Conservation (phyloP, 2,888 invertebrate genomes). For the Alloplasta piceator region DNA sequence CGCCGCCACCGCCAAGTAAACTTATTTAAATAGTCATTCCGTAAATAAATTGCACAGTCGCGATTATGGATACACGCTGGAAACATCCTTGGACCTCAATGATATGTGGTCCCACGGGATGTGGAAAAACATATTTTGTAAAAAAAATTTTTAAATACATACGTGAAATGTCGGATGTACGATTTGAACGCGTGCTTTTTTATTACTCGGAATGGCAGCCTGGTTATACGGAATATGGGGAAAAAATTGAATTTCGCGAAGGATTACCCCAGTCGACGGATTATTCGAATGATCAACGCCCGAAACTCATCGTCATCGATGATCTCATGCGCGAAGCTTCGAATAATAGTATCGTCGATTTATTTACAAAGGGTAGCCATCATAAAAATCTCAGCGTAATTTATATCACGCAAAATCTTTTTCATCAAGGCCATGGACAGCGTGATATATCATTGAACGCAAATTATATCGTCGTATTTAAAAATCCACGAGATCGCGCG, state of each 20-base stretch:
- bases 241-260: conserved; percentile 2
- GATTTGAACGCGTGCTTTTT: conserved; percentile 4
- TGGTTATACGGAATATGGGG: background rate
- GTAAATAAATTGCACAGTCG: background rate
- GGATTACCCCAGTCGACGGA: conserved; percentile 2
- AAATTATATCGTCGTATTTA: too few species aligned
- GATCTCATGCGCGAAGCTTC: too few species aligned
- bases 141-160: background rate
- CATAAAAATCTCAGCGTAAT: conserved; percentile 58
- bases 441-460: too few species aligned
- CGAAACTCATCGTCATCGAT: conserved; percentile 20
- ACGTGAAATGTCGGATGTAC: conserved; percentile 1
- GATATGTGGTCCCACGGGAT: conserved; percentile 13
- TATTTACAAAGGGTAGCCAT: conserved; percentile 33
- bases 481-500: too few species aligned
- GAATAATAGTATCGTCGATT: too few species aligned
- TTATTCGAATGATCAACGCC: conserved; percentile 7
- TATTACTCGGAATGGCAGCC: conserved; percentile 1
- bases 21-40: background rate
- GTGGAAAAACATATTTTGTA: background rate
- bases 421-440: too few species aligned
- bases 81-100: conserved; percentile 51
- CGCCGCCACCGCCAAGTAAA: background rate
- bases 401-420: conserved; percentile 31
- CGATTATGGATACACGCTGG: conserved; percentile 27